These are phyloP conservation scores for Pandemis heparana DNA, from an alignment of 2,888 invertebrate species.

Conservation along the genomic window DNA sequence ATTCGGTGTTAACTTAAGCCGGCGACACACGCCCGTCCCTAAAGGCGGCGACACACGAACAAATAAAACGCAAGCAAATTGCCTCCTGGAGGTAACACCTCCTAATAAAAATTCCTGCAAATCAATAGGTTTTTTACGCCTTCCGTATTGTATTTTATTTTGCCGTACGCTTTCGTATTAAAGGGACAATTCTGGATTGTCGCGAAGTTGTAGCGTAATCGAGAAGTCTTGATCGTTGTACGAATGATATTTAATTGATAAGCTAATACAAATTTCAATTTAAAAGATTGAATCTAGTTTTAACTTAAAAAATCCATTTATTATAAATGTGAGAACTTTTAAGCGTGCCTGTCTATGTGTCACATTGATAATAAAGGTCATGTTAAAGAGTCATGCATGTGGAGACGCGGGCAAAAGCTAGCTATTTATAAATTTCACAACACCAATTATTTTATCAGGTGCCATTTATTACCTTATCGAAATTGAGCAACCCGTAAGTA, in stretches of 20 bases:
- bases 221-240: conserved; percentile 17
- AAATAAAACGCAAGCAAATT: conserved; percentile 74
- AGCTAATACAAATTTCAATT: too few species aligned
- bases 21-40: conserved; percentile 38
- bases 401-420: too few species aligned
- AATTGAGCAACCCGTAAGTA: neutral
- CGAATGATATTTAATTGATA: neutral
- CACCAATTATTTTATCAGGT: neutral
- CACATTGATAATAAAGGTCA: too few species aligned
- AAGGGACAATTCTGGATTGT: conserved; percentile 82
- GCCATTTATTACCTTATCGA: neutral
- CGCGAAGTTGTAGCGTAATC: conserved; percentile 53
- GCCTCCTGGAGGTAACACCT: conserved; percentile 74
- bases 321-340: too few species aligned
- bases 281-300: too few species aligned
- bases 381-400: too few species aligned
- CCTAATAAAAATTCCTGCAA: conserved; percentile 86
- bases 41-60: conserved; percentile 51
- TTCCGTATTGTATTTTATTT: conserved; percentile 84
- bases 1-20: conserved; percentile 23
- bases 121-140: conserved; percentile 85
- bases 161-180: conserved; percentile 82
- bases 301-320: too few species aligned
- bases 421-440: neutral
- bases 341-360: too few species aligned